Evolutionary conservation across 2,113 vertebrate genomes (phyloP), one percentile per base, ranked within the genome.

Genomic region (Otocyon megalotis): DNA sequence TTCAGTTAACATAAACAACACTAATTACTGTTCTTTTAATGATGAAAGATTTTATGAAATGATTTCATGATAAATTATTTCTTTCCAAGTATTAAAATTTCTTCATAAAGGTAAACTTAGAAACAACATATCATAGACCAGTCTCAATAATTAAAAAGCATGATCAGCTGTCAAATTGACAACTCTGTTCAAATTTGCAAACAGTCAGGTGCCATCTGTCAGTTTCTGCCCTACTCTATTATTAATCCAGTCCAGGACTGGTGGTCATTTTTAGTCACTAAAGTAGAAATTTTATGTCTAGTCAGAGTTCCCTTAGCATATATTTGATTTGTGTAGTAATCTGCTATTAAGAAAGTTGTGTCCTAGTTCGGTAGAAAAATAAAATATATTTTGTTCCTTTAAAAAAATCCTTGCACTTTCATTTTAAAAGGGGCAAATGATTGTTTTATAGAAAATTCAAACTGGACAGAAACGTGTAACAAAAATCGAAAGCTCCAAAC

Each of bases 281-380:
- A 87, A 62, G 53, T 93, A n/a, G 14, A 91, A 91, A 87, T 79
- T 96, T 90, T 90, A 85, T 93, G 12, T 54, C 79, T 77, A 85
- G 53, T n/a, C 22, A 94, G 65, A 28, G 48, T 90, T 80, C 6
- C 58, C 50, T 35, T 85, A 48, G 30, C 17, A 15, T 90, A 10
- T 72, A 30, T 86, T 80, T 72, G 19, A 54, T 81, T 90, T 90
- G 6, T 85, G 15, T 53, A 65, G 54, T 48, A 90, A 67, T 74
- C 22, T 72, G 20, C 12, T 77, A 22, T 65, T 93, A 67, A 80
- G 43, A 94, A 69, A 90, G 26, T 77, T 96, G 22, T 69, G 4
- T 77, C 37, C 58, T 91, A 24, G 20, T 91, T n/a, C 43, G 60
- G 50, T 53, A 16, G 67, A 37, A 69, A 74, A 76, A 82, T 20